A percentile compares a stretch with the other conserved stretches of the same genome.
These are phyloP conservation scores for Emberiza fucata DNA, from an alignment of 2,113 vertebrate species.

Conservation along the genomic window DNA sequence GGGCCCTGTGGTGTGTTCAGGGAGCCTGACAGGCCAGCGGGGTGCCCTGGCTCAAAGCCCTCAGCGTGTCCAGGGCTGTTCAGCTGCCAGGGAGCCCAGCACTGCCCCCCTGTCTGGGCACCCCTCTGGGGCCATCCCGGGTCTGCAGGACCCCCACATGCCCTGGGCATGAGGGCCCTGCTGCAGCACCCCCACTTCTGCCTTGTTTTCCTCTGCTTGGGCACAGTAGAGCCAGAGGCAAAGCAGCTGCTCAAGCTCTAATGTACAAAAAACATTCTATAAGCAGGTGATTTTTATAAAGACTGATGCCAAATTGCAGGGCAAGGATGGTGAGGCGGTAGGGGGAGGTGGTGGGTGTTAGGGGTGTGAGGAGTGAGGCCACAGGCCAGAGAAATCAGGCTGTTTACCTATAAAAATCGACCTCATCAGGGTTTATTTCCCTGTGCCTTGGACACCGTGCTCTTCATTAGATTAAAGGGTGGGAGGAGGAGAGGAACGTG, in stretches of 20 bases:
- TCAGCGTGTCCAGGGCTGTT: fast-evolving
- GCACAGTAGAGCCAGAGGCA: background rate
- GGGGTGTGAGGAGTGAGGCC: background rate
- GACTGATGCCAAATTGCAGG: background rate
- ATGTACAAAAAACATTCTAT: background rate
- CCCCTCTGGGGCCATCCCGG: background rate
- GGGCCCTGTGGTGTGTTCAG: fast-evolving
- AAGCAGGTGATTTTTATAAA: background rate
- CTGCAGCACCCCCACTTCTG: background rate
- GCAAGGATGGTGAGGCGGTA: background rate
- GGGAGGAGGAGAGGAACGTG: constrained; percentile 47
- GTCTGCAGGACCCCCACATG: background rate
- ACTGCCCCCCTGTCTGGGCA: fast-evolving
- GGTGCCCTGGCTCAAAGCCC: background rate
- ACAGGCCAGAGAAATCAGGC: background rate
- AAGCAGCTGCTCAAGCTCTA: background rate
- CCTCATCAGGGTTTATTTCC: background rate
- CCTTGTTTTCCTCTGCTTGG: background rate
- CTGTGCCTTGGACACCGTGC: background rate
- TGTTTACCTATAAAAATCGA: constrained; percentile 32
- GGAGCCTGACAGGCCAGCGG: fast-evolving
- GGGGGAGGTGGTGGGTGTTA: background rate
- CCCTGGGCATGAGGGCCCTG: background rate
- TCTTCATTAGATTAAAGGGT: constrained; percentile 56
- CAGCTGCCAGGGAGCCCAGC: fast-evolving